Evolutionary conservation across 2,888 invertebrate genomes (phyloP), one percentile per base, ranked within the genome.

Genomic region (Spisula subtruncata): DNA sequence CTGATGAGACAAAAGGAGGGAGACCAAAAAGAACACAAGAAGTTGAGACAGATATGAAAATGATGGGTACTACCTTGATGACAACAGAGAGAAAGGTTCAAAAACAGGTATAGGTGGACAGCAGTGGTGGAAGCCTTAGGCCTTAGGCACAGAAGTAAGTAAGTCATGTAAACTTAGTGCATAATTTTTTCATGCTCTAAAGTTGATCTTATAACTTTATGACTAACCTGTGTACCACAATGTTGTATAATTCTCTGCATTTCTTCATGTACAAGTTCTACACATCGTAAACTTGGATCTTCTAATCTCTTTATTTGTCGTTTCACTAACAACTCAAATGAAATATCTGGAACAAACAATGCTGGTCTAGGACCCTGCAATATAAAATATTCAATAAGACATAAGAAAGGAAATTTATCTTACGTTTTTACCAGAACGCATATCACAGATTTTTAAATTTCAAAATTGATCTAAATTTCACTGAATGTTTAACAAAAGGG

Each of bases 191-290:
- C n/a, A n/a, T n/a, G n/a, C n/a, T n/a, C n/a, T n/a, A n/a, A 29
- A 48, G 5, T 60, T 32, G 32, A 41, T 41, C 41, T 5, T 41
- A 41, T 41, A 5, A 41, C 8, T 16, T 48, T 32, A 18, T 20
- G 35, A n/a, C 48, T n/a, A 85, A 97, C 97, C 97, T 99, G 99
- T 54, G 98, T 98, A 92, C 99, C 99, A 97, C 99, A 99, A 96
- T 99, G 99, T 97, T 99, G 98, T 94, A 99, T 99, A 95, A 99
- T 99, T 90, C 99, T 98, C 97, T 99, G 99, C 99, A 99, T 99
- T 97, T 99, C 99, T 96, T 99, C 99, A 91, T 97, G 97, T 6
- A 97, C 97, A 95, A 99, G 97, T 97, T 99, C 99, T 0, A 99
- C 99, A 97, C 99, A 99, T 87, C 99, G 98, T 88, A 99, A 97